phyloP scores from a whole-genome alignment of 2,113 vertebrate genomes.

The Poeciliopsis occidentalis region DNA sequence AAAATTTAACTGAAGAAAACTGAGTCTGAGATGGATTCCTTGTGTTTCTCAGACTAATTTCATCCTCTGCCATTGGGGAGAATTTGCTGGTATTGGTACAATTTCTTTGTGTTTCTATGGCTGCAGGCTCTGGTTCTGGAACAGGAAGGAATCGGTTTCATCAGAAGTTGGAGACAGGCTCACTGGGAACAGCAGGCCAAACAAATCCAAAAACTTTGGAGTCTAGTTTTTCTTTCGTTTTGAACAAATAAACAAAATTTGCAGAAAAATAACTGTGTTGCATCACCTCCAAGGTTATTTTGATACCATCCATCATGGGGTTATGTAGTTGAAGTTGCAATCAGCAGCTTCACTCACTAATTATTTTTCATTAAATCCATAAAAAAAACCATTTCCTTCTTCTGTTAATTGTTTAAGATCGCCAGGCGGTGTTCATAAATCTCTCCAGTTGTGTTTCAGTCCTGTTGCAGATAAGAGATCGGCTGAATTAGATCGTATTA shows the following conservation, averaged over 20 bases:
- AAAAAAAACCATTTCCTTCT: no score
- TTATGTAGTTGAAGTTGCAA: no score
- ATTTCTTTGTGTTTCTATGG: neutral
- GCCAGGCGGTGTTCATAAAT: no score
- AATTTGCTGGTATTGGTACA: neutral
- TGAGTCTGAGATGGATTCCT: neutral
- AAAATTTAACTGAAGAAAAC: neutral
- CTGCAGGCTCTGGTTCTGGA: neutral
- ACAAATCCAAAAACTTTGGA: neutral
- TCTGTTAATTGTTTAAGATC: no score
- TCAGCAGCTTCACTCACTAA: no score
- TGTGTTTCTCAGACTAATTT: neutral
- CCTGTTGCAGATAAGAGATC: no score
- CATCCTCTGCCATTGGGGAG: neutral
- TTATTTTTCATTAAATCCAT: no score
- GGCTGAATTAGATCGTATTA: no score
- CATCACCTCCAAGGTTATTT: neutral
- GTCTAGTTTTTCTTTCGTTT: neutral
- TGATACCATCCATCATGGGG: neutral
- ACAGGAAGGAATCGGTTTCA: neutral
- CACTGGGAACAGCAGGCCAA: neutral
- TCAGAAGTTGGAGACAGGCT: neutral
- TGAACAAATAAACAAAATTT: neutral
- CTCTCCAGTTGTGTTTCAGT: no score
- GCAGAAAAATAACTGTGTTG: neutral